Conservation (phyloP, 1,140 invertebrate genomes). For the Drosophila novamexicana region DNA sequence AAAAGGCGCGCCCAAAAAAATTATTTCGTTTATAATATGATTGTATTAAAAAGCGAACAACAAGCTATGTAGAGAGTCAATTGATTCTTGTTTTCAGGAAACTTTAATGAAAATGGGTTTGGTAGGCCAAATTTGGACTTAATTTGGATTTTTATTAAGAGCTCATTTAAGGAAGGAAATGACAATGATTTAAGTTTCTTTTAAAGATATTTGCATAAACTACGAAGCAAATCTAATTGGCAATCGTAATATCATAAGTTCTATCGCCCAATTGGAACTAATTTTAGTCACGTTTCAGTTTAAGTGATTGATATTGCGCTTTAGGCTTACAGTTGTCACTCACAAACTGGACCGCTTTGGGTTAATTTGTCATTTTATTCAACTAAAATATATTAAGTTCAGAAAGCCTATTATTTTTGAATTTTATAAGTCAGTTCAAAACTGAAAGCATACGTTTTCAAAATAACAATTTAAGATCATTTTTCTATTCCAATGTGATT, state of each 20-base stretch:
- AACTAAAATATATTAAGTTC: too few relatives aligned
- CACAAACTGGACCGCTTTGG: neutral
- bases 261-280: neutral
- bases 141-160: neutral
- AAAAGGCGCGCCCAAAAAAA: slow-evolving; percentile 26
- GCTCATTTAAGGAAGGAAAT: neutral
- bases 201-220: neutral
- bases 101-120: neutral
- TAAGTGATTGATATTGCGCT: neutral
- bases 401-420: too few relatives aligned
- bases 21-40: slow-evolving; percentile 22
- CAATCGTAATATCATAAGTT: neutral
- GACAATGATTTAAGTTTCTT: neutral
- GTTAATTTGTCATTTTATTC: too few relatives aligned
- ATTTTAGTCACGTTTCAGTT: neutral
- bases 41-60: slow-evolving; percentile 10
- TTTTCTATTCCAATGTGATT: too few relatives aligned
- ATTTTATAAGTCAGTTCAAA: too few relatives aligned
- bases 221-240: neutral
- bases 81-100: neutral
- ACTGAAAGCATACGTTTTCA: too few relatives aligned
- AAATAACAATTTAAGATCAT: too few relatives aligned
- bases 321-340: neutral
- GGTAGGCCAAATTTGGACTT: neutral
- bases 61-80: neutral